Base-by-base conservation (phyloP, 2,888 invertebrate species). In the Deroplatys truncata region DNA sequence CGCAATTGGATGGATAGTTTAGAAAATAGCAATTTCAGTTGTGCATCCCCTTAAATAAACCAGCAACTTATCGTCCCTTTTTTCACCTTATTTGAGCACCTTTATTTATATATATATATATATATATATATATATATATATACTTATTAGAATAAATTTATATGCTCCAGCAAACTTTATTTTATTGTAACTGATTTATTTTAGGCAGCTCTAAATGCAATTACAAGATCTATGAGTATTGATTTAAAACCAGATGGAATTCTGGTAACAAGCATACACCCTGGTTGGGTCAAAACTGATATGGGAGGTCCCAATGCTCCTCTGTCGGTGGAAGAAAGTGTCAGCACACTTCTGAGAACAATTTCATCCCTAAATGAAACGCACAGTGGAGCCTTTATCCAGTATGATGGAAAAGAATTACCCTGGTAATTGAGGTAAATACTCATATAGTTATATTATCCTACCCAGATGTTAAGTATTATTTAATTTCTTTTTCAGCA, bases 241-340 rank as follows among this genome's bases (percentile, higher is more conserved):
- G 98, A 98, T 93, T 94, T 98, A 91, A 96, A 96, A 92, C 94
- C 95, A 83, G 95, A 96, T 91, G 95, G 96, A 85, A 98, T 98
- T 91, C 92, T 98, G 28, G 97, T 96, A 1, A 94, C 96, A 0
- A 95, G 94, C 89, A 93, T 98, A 90, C 98, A 98, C 94, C 98
- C 98, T 0, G 98, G 98, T 3, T 98, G 98, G 98, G 98, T 98
- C 13, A 96, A 96, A 92, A 98, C 98, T 0, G 97, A 96, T 91
- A 97, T 98, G 97, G 98, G 98, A 8, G 98, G 98, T 8, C 93
- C 94, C 83, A 96, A 95, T 91, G 98, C 98, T 0, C 96, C 96
- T 0, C 93, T 98, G 72, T 96, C 96, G 88, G 94, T 97, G 1
- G 95, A 96, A 35, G 94, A 95, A 1, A 96, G 97, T 92, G 95